phyloP scores from a whole-genome alignment of 2,113 vertebrate species.

The Ancistrus triradiatus region DNA sequence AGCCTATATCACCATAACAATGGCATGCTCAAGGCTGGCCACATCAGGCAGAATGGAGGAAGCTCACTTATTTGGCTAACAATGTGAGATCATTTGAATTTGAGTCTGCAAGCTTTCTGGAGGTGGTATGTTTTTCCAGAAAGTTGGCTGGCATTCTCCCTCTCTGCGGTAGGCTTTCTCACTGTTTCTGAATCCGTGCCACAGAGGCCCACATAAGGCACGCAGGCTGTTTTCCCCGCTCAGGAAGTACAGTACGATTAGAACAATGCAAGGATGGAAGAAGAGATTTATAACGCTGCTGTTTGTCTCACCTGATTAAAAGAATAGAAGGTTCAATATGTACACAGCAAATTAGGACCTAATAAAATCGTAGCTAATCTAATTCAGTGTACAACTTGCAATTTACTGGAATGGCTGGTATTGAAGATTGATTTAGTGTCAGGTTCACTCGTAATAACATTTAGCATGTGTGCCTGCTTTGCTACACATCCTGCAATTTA shows the following conservation, averaged over 20 bases:
- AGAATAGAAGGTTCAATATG: too few relatives aligned
- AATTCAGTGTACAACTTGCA: too few relatives aligned
- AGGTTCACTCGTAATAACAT: too few relatives aligned
- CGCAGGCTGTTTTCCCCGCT: constrained; percentile 29
- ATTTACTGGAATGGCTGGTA: too few relatives aligned
- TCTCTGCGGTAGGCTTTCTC: constrained; percentile 28
- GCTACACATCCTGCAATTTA: too few relatives aligned
- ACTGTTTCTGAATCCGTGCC: constrained; percentile 35
- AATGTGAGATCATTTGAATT: constrained; percentile 26
- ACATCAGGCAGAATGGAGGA: constrained; percentile 30
- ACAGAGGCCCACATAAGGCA: constrained; percentile 34
- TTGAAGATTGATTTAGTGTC: too few relatives aligned
- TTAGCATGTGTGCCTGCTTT: too few relatives aligned
- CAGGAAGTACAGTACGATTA: constrained; percentile 8
- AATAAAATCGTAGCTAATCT: too few relatives aligned
- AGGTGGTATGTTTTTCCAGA: constrained; percentile 46
- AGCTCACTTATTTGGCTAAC: neutral
- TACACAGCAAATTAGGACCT: too few relatives aligned
- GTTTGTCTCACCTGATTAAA: neutral
- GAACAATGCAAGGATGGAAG: neutral
- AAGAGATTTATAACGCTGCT: neutral
- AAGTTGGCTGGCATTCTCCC: constrained; percentile 42
- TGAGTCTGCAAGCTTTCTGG: constrained; percentile 26
- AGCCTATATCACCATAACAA: constrained; percentile 23
- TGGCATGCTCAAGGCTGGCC: neutral